Evolutionary conservation across 2,113 vertebrate species (phyloP), one percentile per base, ranked within the genome.

Genomic region (Trogon surrucura): DNA sequence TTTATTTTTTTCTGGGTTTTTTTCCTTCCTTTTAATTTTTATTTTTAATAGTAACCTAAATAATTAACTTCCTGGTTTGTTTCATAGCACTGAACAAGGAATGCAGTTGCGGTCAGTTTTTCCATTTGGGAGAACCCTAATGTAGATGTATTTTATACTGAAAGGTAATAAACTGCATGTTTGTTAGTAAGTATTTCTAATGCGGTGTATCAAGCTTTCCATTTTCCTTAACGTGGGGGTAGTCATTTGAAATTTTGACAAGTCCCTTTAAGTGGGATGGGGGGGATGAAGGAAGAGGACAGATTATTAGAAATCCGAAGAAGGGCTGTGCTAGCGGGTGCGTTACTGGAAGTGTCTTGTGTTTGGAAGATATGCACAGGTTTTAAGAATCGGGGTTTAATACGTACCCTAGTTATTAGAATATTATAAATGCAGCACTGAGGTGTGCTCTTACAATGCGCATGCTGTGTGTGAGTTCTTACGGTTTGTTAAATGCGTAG

Each of bases 161-260:
- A 93, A 97, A 96, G 97, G 96, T 97, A 97, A 95, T 97, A 97
- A 97, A 98, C 78, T 97, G 97, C 97, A 97, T 97, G 97, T 94
- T 98, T 97, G 97, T 97, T 97, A 95, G 97, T 97, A 96, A 96
- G 92, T 98, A 95, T 97, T 98, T 95, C 93, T 93, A 93, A 95
- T 98, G 91, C 79, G 91, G 96, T 96, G 89, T 92, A 89, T 86
- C 91, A 66, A 91, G 91, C 83, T 94, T 92, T 71, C 95, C 85
- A 64, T 95, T 16, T 81, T 97, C 91, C 94, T 95, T 90, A 94
- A 60, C 7, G 53, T 54, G 97, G 88, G 96, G 89, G 78, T 51
- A 67, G 87, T 66, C 77, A 93, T 96, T 91, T 95, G 94, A 72
- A 91, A 96, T 97, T 84, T 87, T 79, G 96, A 81, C 95, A 92